Conservation (phyloP, 2,113 vertebrate species). For the Athene noctua region DNA sequence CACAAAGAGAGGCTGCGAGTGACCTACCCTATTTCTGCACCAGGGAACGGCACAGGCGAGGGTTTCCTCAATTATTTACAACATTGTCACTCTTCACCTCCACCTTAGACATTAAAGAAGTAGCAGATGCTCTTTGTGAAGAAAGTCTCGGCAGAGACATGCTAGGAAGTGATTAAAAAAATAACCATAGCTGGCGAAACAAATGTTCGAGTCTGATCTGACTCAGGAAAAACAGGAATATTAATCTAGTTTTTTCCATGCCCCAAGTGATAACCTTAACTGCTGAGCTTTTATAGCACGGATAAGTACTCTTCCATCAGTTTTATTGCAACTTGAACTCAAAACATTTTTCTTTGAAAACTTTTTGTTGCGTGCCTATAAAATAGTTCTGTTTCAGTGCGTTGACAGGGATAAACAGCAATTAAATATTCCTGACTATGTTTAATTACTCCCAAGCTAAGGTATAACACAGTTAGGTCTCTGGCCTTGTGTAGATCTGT, state of each 20-base stretch:
- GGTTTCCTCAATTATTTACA: not conserved
- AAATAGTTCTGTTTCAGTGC: not conserved
- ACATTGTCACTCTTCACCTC: not conserved
- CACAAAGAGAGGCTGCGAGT: not conserved
- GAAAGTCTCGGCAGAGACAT: not conserved
- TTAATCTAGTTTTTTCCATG: not conserved
- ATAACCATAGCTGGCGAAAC: not conserved
- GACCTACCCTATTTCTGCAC: not conserved
- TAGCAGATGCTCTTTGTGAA: not conserved
- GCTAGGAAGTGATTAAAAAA: not conserved
- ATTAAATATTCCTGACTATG: not conserved
- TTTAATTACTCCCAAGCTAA: not conserved
- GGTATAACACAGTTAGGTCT: rapidly evolving
- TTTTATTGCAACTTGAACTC: not conserved
- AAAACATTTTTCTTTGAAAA: not conserved
- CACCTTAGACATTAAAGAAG: not conserved
- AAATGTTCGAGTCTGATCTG: not conserved
- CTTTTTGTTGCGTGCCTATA: not conserved
- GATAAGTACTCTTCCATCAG: not conserved
- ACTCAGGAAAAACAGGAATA: not conserved
- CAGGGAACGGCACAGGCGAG: not conserved
- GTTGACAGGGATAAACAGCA: not conserved
- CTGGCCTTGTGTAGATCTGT: rapidly evolving
- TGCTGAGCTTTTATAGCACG: not conserved
- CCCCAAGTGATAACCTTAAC: not conserved